These are phyloP conservation scores for Philopedon plagiatum DNA, from an alignment of 2,888 invertebrate species.

Conservation along the genomic window DNA sequence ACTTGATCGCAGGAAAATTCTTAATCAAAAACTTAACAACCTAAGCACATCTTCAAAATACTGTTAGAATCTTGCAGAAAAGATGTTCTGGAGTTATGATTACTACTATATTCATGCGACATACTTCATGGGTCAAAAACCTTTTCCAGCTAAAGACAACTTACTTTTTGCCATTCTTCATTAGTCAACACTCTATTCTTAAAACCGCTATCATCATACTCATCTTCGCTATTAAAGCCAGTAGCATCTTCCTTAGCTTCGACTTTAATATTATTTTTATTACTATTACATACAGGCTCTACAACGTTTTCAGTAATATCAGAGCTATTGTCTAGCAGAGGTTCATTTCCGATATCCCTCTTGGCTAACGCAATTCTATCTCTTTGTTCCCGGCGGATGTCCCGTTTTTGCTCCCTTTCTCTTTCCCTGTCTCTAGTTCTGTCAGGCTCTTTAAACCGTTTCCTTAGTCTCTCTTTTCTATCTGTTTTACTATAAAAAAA, in stretches of 20 bases:
- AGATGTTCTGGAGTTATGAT: too few relatives aligned
- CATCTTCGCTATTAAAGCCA: constrained; percentile 68
- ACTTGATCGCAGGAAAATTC: too few relatives aligned
- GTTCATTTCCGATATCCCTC: constrained; percentile 62
- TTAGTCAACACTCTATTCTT: constrained; percentile 62
- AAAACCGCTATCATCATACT: constrained; percentile 63
- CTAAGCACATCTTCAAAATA: too few relatives aligned
- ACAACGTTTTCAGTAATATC: constrained; percentile 57
- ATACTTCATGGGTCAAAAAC: too few relatives aligned
- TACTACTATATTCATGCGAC: too few relatives aligned
- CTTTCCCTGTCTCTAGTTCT: constrained; percentile 61
- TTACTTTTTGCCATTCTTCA: constrained; percentile 67
- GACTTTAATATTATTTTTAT: constrained; percentile 54
- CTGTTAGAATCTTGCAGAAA: too few relatives aligned
- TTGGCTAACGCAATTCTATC: constrained; percentile 60
- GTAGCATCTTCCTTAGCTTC: constrained; percentile 65
- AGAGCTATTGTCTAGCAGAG: constrained; percentile 58
- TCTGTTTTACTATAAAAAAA: constrained; percentile 58
- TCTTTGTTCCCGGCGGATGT: constrained; percentile 61
- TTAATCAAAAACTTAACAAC: too few relatives aligned
- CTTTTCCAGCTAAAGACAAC: too few relatives aligned
- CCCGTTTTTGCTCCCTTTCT: constrained; percentile 64
- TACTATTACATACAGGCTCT: constrained; percentile 61
- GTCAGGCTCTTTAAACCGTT: constrained; percentile 65
- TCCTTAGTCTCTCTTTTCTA: constrained; percentile 64